Evolutionary conservation across 2,797 vertebrate genomes (phyloP).

Genomic region (Scomberomorus guttatus): DNA sequence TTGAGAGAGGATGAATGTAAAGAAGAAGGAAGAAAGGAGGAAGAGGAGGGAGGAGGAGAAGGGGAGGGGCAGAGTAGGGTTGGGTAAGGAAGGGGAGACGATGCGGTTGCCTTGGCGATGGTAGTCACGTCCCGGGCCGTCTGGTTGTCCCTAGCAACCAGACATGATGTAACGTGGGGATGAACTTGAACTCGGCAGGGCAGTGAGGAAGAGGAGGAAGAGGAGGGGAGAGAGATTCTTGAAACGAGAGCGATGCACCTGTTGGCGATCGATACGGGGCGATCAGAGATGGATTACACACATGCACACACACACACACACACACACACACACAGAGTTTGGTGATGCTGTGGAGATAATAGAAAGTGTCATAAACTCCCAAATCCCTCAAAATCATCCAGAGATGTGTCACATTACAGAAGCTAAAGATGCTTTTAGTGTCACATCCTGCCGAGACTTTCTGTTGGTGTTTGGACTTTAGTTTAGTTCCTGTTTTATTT

Average conservation of each 20-base stretch:
- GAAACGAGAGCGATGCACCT: conserved; percentile 95
- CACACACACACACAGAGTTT: conserved; percentile 24
- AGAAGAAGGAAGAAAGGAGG: conserved; percentile 19
- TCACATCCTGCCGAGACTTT: no score
- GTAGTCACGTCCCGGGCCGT: conserved; percentile 97
- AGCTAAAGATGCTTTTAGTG: no score
- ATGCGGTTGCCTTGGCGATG: conserved; percentile 89
- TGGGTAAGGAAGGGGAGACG: background rate
- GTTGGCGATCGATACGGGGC: conserved; percentile 93
- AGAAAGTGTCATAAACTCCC: conserved; percentile 18
- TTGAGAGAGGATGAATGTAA: conserved; percentile 76
- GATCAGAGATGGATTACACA: conserved; percentile 95
- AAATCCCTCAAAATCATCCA: no score
- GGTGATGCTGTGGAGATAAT: background rate
- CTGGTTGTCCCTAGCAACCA: conserved; percentile 97
- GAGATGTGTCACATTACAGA: no score
- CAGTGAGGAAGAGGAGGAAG: conserved; percentile 69
- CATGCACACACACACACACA: conserved; percentile 80
- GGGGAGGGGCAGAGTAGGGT: background rate
- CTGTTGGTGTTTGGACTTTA: no score
- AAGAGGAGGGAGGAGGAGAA: conserved; percentile 9
- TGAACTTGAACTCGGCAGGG: conserved; percentile 98
- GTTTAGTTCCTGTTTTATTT: no score
- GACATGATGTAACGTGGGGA: conserved; percentile 98
- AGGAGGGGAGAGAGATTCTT: conserved; percentile 62